Base-by-base conservation (phyloP, 1,140 invertebrate species). In the Heliconius himera region DNA sequence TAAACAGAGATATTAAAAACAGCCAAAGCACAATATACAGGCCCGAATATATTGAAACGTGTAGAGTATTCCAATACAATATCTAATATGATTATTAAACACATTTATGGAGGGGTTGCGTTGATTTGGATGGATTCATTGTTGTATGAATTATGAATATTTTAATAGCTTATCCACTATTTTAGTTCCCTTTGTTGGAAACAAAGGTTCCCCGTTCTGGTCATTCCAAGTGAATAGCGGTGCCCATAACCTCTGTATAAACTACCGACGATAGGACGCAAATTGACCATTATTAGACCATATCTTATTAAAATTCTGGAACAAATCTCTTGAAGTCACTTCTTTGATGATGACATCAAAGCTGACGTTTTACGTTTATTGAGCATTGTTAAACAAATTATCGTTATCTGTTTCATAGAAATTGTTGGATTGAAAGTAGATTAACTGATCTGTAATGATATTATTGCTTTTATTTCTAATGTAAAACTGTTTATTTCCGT, bases 61-160 rank as follows among this genome's bases (percentile, higher is more conserved):
- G 13, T 46, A 46, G 13, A 41, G n/a, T 29, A 38, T 49, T 66
- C 29, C 1, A 76, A 74, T 33, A 84, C 76, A 46, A 80, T 60
- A 70, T 74, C 29, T 82, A 77, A 81, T 81, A 82, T 81, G 77
- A 83, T 85, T 85, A 83, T 79, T 85, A 82, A 74, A 75, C 79
- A 79, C 82, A 83, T 81, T 85, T 82, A 85, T 82, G 70, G 80
- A 83, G 81, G 84, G 84, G 83, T 78, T 74, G 73, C 70, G 80
- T 84, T 85, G 81, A 84, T 80, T 84, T 83, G 81, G 82, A 79
- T 88, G 83, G 87, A 87, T 85, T 86, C 81, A 89, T 89, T 90
- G 86, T 90, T 81, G 79, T 78, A 56, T 74, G 84, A 88, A 90
- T 87, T 91, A 91, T 91, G 88, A 90, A 91, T 91, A 90, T 90